Evolutionary conservation across 2,797 vertebrate species (phyloP), one percentile per base, ranked within the genome.

Genomic region (Alfaro cultratus): DNA sequence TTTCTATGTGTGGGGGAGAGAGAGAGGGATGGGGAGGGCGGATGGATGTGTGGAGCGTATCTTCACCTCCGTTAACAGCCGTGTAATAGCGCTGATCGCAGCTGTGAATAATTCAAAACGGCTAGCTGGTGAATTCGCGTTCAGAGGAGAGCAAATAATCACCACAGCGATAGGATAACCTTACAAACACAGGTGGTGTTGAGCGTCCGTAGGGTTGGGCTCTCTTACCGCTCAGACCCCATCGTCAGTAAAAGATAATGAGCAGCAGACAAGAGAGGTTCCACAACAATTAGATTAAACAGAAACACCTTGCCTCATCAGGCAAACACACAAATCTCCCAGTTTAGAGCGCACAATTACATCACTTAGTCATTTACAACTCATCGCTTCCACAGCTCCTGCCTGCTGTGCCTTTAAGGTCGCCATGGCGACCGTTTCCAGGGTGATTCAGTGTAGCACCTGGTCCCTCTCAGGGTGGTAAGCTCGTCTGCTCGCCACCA

Each of bases 381-480:
- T 26, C 79, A 23, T 46, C n/a, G 16, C 23, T 81, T 49, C 77
- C 55, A 10, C 11, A 39, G 73, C 64, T 73, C 70, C 76, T 68
- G 80, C 53, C 31, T 4, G 23, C 74, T 93, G 85, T 89, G 86
- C 85, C 94, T 94, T 94, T 93, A 92, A 94, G 91, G 93, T 94
- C 88, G 91, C 94, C 94, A 93, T 94, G 88, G 88, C 75, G 79
- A 95, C 93, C 8, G 94, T 94, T 92, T 92, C 94, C 94, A 95
- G 83, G 90, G 92, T 93, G 92, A 95, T 94, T 88, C 91, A 92
- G 87, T 79, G 89, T 81, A 94, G 91, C 94, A 94, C 94, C 93
- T 94, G 94, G 92, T 93, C 91, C 90, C 92, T 94, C 93, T 91
- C 90, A 85, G 92, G 93, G 93, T 94, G 94, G 93, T 89, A 85